Base-by-base conservation (phyloP, 2,888 invertebrate species). In the Carpatolechia fugitivella region DNA sequence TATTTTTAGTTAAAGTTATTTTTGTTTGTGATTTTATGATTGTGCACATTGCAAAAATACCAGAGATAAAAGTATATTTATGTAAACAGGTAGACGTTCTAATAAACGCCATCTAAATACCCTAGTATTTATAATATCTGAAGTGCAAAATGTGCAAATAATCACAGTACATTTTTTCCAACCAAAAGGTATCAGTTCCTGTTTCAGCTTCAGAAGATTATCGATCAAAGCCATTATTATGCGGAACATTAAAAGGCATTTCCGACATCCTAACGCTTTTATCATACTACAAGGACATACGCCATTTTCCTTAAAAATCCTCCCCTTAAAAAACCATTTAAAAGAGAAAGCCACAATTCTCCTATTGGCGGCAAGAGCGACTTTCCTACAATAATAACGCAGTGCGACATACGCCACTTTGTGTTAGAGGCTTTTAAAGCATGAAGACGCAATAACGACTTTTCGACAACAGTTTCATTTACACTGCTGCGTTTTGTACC, bases 391-490 rank as follows among this genome's bases (percentile, higher is more conserved):
- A 24, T 69, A 72, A 72, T 82, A 87, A 85, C 87, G 89, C 89
- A 89, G 64, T 89, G 89, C 88, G 89, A 82, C 87, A 80, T 88
- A 88, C 76, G 85, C 63, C 85, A 74, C 85, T 87, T 85, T 68
- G 78, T n/a, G 29, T 29, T 44, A 29, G n/a, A 13, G 3, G n/a
- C 44, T 29, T 29, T 24, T 24, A 44, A 44, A 44, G 20, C 24
- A 13, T n/a, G 44, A 20, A 24, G 29, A 20, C 20, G 20, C 29
- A 13, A 44, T 44, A 44, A 44, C 44, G 20, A 6, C 13, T 29
- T 44, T 7, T 24, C 13, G 6, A 13, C 44, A 13, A 13, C 13
- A 6, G 13, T 44, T 13, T 7, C n/a, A 24, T 20, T 1, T 29
- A 5, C 24, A 44, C n/a, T 29, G 29, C 29, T 11, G 24, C 14